Conservation (phyloP, 2,888 invertebrate species). For the Lysandra coridon region DNA sequence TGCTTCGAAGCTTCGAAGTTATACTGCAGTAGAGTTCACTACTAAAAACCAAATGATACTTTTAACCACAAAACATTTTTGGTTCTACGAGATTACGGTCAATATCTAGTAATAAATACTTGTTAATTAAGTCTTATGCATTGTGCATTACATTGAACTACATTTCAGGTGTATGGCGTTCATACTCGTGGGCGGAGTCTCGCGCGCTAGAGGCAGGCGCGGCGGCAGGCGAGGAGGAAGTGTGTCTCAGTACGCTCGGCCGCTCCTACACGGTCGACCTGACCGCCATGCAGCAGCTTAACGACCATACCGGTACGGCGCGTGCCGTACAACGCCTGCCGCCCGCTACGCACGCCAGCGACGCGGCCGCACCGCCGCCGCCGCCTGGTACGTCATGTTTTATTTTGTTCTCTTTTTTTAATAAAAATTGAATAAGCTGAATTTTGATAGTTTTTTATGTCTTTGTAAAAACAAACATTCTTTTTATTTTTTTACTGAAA, state of each 20-base stretch:
- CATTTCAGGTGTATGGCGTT: constrained; percentile 87
- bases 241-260: constrained; percentile 94
- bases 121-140: too few species aligned
- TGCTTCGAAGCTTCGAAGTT: too few species aligned
- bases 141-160: neutral
- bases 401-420: too few species aligned
- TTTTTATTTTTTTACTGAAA: too few species aligned
- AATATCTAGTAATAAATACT: too few species aligned
- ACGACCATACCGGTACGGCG: constrained; percentile 97
- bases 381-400: constrained; percentile 39
- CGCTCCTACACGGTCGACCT: constrained; percentile 98
- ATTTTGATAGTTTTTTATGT: too few species aligned
- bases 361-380: constrained; percentile 42
- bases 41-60: too few species aligned
- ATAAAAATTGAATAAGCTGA: too few species aligned
- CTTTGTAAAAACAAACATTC: too few species aligned
- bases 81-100: too few species aligned
- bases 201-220: constrained; percentile 97
- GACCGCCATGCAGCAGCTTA: constrained; percentile 98
- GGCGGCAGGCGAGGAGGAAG: constrained; percentile 96
- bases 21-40: too few species aligned
- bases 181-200: constrained; percentile 95
- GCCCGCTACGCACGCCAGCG: constrained; percentile 57
- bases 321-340: constrained; percentile 93
- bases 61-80: too few species aligned